phyloP scores from a whole-genome alignment of 2,888 invertebrate genomes.

The Cryptocheilus praepositus region DNA sequence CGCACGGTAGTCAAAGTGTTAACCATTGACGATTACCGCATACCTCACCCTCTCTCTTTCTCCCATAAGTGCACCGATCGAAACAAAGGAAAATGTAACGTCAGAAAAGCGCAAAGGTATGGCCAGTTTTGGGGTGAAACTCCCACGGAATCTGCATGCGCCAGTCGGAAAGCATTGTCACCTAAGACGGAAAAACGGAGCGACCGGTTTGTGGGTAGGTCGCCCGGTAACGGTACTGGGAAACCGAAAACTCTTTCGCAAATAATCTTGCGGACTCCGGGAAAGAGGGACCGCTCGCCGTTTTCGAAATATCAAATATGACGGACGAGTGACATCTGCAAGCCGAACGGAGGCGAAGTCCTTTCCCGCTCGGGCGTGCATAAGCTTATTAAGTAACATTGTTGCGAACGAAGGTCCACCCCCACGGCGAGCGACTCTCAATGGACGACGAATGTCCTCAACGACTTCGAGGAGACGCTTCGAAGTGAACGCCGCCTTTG shows the following conservation, averaged over 20 bases:
- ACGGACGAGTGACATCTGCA: conserved; percentile 71
- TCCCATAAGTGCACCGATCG: too few species aligned
- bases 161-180: conserved; percentile 52
- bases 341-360: conserved; percentile 55
- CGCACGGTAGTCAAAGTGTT: too few species aligned
- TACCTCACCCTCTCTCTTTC: too few species aligned
- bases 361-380: conserved; percentile 69
- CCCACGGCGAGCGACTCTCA: conserved; percentile 3
- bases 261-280: conserved; percentile 61
- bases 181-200: conserved; percentile 39
- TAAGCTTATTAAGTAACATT: conserved; percentile 74
- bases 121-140: conserved; percentile 2
- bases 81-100: too few species aligned
- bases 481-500: conserved; percentile 51
- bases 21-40: too few species aligned
- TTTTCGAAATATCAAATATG: conserved; percentile 68
- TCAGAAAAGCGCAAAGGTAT: neutral
- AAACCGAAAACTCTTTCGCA: conserved; percentile 69
- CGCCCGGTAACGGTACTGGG: conserved; percentile 55
- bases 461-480: neutral
- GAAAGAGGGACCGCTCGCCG: conserved; percentile 46
- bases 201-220: conserved; percentile 5
- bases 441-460: conserved; percentile 10
- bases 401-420: conserved; percentile 59
- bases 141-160: conserved; percentile 26